phyloP scores from a whole-genome alignment of 2,797 vertebrate genomes.

The Gallinago nigripennis region DNA sequence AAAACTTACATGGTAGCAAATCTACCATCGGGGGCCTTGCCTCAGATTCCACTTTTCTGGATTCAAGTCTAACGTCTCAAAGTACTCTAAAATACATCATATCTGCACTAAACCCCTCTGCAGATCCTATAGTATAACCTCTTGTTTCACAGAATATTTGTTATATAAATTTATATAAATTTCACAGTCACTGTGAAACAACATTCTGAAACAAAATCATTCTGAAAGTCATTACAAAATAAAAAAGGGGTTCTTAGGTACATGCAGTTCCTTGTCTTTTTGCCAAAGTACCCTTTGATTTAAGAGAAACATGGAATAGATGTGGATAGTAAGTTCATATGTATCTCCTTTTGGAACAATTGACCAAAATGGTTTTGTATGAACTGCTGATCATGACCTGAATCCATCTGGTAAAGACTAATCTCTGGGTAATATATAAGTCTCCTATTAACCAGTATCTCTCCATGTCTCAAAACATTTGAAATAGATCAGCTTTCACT shows the following conservation, averaged over 20 bases:
- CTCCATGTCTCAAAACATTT: neutral
- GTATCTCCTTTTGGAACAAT: neutral
- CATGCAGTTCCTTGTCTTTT: neutral
- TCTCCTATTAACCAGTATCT: neutral
- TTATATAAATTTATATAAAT: neutral
- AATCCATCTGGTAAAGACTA: neutral
- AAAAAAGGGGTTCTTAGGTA: neutral
- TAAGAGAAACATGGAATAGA: neutral
- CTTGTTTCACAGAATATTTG: neutral
- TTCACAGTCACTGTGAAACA: neutral
- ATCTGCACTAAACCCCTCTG: neutral
- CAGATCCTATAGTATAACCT: slow-evolving; percentile 18
- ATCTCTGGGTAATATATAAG: neutral
- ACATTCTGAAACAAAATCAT: neutral
- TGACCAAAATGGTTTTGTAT: neutral
- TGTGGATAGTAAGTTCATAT: neutral
- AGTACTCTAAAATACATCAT: neutral
- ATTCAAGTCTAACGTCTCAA: neutral
- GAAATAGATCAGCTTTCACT: neutral
- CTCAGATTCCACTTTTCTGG: neutral
- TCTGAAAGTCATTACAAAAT: slow-evolving; percentile 15
- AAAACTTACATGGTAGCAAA: neutral
- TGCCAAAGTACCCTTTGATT: neutral
- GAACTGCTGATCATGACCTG: neutral
- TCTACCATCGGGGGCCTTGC: neutral